Conservation (phyloP, 2,888 invertebrate species). For the Ichneumoninae sp. region DNA sequence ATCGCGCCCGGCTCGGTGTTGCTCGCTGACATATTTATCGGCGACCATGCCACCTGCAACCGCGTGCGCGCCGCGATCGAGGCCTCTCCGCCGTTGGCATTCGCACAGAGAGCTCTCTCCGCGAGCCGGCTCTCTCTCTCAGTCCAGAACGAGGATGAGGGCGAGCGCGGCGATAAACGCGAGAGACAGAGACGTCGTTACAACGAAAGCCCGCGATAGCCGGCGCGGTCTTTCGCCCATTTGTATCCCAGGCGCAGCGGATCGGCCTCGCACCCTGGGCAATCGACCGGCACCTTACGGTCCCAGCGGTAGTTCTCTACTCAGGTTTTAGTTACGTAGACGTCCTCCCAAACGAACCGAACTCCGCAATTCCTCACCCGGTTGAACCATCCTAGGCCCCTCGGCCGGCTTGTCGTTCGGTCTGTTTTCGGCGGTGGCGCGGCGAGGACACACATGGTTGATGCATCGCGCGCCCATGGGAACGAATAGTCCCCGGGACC, state of each 20-base stretch:
- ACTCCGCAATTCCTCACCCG: neutral
- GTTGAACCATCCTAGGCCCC: neutral
- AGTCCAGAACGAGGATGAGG: constrained; percentile 34
- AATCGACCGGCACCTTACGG: constrained; percentile 34
- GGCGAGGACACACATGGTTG: neutral
- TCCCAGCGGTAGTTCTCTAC: neutral
- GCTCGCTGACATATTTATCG: constrained; percentile 84
- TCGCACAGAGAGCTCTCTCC: constrained; percentile 48
- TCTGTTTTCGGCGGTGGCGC: neutral
- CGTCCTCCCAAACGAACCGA: neutral
- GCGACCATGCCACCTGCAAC: constrained; percentile 82
- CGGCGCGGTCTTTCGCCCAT: constrained; percentile 65
- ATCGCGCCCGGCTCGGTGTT: constrained; percentile 78
- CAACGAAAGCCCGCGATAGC: neutral
- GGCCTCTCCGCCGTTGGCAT: constrained; percentile 61
- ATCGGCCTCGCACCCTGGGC: constrained; percentile 24
- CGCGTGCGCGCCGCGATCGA: constrained; percentile 74
- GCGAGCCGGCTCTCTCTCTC: neutral
- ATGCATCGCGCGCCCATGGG: neutral
- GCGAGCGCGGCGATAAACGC: constrained; percentile 26
- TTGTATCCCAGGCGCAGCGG: constrained; percentile 68
- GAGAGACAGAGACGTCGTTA: constrained; percentile 29
- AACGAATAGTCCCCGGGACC: constrained; percentile 20
- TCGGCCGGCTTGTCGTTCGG: neutral
- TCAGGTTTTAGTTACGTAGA: constrained; percentile 16